A percentile compares a stretch with the other conserved stretches of the same genome.
Conservation (phyloP, 2,113 vertebrate species). For the Bathybates hornii region DNA sequence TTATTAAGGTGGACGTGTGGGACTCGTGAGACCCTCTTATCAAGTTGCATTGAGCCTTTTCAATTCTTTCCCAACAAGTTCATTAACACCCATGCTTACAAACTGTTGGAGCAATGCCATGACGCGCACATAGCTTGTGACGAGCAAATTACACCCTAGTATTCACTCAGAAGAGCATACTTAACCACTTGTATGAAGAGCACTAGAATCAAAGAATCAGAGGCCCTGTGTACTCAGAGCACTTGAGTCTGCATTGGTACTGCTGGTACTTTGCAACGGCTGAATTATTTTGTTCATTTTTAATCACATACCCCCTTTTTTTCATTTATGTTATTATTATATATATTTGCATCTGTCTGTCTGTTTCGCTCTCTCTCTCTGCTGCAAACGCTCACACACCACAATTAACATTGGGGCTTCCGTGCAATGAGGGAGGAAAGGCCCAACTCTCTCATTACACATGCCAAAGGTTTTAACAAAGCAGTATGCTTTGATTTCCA, state of each 20-base stretch:
- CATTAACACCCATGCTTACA: slow-evolving; percentile 37
- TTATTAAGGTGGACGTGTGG: not conserved
- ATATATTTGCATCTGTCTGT: not conserved
- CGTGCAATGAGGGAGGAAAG: slow-evolving; percentile 44
- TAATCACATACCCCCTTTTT: not conserved
- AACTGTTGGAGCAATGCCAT: slow-evolving; percentile 40
- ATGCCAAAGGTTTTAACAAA: slow-evolving; percentile 65
- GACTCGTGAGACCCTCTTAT: not conserved
- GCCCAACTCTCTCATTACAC: slow-evolving; percentile 59
- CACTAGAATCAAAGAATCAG: slow-evolving; percentile 58
- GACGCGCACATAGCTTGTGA: slow-evolving; percentile 18
- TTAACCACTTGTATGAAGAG: slow-evolving; percentile 63
- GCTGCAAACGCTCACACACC: slow-evolving; percentile 20
- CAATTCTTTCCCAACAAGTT: slow-evolving; percentile 28
- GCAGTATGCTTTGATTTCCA: slow-evolving; percentile 62
- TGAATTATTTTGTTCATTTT: slow-evolving; percentile 32
- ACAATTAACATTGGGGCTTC: slow-evolving; percentile 59
- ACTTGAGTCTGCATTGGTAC: slow-evolving; percentile 6
- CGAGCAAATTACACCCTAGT: slow-evolving; percentile 54
- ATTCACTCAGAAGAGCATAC: slow-evolving; percentile 56
- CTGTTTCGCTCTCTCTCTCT: not conserved
- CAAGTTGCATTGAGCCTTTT: slow-evolving; percentile 41
- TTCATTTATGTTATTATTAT: not conserved
- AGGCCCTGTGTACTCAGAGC: slow-evolving; percentile 13
- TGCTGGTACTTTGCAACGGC: not conserved